Percentiles rank a stretch among this genome's conserved stretches.
Conservation (phyloP, 2,113 vertebrate genomes). For the Hemiscyllium ocellatum region DNA sequence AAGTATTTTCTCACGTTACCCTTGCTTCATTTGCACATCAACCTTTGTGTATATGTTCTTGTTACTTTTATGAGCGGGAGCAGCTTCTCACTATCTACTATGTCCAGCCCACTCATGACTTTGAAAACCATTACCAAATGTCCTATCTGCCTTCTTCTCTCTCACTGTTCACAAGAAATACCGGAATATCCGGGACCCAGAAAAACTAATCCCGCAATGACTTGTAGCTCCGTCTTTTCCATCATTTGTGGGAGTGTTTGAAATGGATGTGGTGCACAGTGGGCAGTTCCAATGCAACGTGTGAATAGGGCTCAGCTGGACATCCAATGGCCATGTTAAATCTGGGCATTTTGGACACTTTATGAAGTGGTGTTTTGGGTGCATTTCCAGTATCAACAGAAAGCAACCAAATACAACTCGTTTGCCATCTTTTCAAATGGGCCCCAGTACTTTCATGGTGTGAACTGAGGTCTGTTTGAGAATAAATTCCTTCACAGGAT, state of each 20-base stretch:
- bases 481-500: neutral
- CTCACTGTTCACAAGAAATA: neutral
- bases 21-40: too few relatives aligned
- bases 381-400: neutral
- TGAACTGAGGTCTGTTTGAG: neutral
- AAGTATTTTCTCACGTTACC: too few relatives aligned
- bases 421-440: neutral
- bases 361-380: neutral
- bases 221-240: neutral
- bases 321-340: neutral
- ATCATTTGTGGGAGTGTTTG: neutral
- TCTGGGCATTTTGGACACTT: neutral
- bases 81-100: too few relatives aligned
- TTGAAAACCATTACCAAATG: too few relatives aligned
- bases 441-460: neutral
- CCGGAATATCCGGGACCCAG: neutral
- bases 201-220: neutral
- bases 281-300: neutral
- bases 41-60: too few relatives aligned
- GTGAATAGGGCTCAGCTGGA: neutral
- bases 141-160: too few relatives aligned
- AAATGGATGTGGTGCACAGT: neutral
- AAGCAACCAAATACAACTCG: neutral
- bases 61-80: too few relatives aligned
- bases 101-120: too few relatives aligned